Evolutionary conservation across 2,113 vertebrate genomes (phyloP).

Genomic region (Nothoprocta perdicaria): DNA sequence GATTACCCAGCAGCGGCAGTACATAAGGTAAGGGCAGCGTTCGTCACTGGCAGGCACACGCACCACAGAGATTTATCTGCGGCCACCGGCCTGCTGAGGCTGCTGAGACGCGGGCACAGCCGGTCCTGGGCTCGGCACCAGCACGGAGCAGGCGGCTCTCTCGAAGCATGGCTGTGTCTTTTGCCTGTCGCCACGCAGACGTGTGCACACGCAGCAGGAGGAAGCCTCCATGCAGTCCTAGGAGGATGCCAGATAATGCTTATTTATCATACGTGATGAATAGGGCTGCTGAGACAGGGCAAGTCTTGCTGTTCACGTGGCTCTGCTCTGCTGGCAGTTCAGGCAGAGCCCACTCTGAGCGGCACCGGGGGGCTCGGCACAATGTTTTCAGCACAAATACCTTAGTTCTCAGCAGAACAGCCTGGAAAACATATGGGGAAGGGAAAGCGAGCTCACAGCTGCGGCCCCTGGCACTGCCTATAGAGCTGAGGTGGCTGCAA

Average conservation of each 20-base stretch:
- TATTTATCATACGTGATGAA: not conserved
- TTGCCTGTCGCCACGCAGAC: not conserved
- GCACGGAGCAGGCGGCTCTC: not conserved
- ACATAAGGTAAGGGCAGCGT: not conserved
- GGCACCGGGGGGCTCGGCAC: not conserved
- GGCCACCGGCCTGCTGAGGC: not conserved
- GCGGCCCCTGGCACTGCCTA: not conserved
- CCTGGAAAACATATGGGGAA: not conserved
- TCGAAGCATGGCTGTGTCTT: rapidly evolving
- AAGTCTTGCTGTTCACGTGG: not conserved
- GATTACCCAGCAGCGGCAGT: not conserved
- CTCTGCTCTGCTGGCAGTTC: not conserved
- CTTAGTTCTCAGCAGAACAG: not conserved
- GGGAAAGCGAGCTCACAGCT: not conserved
- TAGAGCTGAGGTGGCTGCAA: rapidly evolving
- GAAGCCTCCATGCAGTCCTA: not conserved
- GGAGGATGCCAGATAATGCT: not conserved
- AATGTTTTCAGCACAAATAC: not conserved
- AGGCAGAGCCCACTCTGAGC: rapidly evolving
- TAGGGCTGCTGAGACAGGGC: not conserved
- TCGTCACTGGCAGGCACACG: not conserved
- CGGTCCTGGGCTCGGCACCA: not conserved
- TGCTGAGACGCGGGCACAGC: too few species aligned
- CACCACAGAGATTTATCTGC: not conserved
- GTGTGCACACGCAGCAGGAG: rapidly evolving